Conservation (phyloP, 23 tunicate genomes). For the Aplidium turbinatum region DNA sequence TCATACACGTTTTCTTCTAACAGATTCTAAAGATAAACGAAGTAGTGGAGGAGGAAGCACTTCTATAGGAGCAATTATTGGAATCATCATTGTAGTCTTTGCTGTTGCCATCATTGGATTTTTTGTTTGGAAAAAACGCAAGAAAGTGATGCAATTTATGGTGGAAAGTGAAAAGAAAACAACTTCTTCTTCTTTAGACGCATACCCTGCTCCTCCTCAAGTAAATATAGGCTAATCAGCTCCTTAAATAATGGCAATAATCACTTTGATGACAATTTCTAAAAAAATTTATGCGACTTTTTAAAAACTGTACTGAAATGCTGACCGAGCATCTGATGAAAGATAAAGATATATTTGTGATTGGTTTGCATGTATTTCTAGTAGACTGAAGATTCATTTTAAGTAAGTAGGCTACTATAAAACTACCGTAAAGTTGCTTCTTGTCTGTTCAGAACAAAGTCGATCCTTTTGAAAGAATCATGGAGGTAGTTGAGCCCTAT, state of each 20-base stretch:
- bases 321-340: no score
- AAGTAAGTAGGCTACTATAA: no score
- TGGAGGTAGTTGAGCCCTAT: constrained; percentile 19
- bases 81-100: constrained; percentile 11
- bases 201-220: constrained; percentile 10
- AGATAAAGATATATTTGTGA: no score
- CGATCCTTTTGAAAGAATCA: constrained; percentile 52
- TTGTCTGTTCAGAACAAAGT: constrained; percentile 33
- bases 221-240: no score
- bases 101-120: constrained; percentile 4
- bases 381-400: no score
- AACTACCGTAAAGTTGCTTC: no score
- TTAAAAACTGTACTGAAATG: no score
- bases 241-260: no score
- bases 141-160: neutral
- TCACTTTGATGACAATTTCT: no score
- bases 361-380: no score
- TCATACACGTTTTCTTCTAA: neutral
- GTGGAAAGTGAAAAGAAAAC: neutral
- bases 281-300: no score
- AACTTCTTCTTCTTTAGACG: neutral
- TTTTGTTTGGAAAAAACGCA: constrained; percentile 26
- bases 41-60: neutral
- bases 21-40: neutral
- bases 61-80: neutral